Base-by-base conservation (phyloP, 2,888 invertebrate species). In the Taphrorychus bicolor region DNA sequence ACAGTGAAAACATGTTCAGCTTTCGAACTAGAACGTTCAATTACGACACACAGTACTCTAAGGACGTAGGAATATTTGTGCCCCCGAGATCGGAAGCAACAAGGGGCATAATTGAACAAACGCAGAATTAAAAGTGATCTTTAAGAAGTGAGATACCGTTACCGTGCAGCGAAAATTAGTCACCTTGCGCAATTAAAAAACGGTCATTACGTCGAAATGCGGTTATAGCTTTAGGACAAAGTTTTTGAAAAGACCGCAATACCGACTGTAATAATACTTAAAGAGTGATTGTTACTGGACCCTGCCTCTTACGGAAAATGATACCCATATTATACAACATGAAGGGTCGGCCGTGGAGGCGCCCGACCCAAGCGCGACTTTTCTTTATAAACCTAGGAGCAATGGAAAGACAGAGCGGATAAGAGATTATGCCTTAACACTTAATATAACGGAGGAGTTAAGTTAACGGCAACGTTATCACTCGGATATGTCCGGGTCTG, bases 401-500 rank as follows among this genome's bases (percentile, higher is more conserved):
- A 69, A 60, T 77, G 79, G 79, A 80, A 79, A 80, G 79, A 80
- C 79, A 78, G 78, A 78, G 74, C 76, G 79, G 77, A 79, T 78
- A 77, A 78, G 79, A 80, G 79, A 79, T 77, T 75, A 75, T 77
- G 77, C 59, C 14, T 54, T 23, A 21, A 51, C 45, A 70, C 51
- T 45, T 53, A 61, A 58, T 49, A 54, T 52, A 53, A 62, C 19
- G 52, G 45, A 58, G 32, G 59, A 53, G 56, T 56, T 14, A 42
- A 65, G 54, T 7, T 32, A 32, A 42, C 32, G 21, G 59, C 40
- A 73, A 70, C 71, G 70, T 73, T 76, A 80, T 80, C 79, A 80
- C 78, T 79, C 79, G 70, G 77, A 77, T 83, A 84, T 84, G 77
- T 90, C 89, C 48, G 87, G 86, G 76, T 92, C 92, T 66, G 85